Evolutionary conservation across 1,140 invertebrate genomes (phyloP).

Genomic region (Euglossa dilemma): DNA sequence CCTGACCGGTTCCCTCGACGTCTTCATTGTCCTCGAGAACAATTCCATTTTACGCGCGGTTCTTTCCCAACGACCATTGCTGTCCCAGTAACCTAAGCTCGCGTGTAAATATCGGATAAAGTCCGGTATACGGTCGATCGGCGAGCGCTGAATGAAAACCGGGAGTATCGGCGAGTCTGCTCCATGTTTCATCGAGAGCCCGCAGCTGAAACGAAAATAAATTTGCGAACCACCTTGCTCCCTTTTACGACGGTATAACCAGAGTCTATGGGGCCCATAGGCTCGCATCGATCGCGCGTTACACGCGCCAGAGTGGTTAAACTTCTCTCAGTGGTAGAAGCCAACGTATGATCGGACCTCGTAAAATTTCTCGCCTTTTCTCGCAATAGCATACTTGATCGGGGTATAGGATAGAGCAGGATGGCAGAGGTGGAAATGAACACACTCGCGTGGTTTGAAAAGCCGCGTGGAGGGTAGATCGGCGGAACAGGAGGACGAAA

Average conservation of each 20-base stretch:
- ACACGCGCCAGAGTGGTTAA: too few relatives aligned
- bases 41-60: not conserved
- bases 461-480: not conserved
- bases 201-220: not conserved
- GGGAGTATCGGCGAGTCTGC: not conserved
- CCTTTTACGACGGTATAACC: not conserved
- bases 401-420: too few relatives aligned
- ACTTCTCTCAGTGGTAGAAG: slow-evolving; percentile 41
- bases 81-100: not conserved
- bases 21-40: not conserved
- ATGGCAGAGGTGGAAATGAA: too few relatives aligned
- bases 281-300: not conserved
- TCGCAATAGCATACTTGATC: too few relatives aligned
- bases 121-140: not conserved
- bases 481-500: too few relatives aligned
- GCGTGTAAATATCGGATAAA: not conserved
- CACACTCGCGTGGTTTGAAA: too few relatives aligned
- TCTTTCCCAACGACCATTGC: not conserved
- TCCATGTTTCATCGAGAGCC: not conserved
- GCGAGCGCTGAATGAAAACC: not conserved
- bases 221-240: not conserved
- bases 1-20: not conserved
- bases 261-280: not conserved
- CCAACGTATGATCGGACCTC: slow-evolving; percentile 9
- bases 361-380: too few relatives aligned